Percentiles rank a stretch among this genome's conserved stretches.
These are phyloP conservation scores for Dione vanillae DNA, from an alignment of 2,888 invertebrate species.

Conservation along the genomic window DNA sequence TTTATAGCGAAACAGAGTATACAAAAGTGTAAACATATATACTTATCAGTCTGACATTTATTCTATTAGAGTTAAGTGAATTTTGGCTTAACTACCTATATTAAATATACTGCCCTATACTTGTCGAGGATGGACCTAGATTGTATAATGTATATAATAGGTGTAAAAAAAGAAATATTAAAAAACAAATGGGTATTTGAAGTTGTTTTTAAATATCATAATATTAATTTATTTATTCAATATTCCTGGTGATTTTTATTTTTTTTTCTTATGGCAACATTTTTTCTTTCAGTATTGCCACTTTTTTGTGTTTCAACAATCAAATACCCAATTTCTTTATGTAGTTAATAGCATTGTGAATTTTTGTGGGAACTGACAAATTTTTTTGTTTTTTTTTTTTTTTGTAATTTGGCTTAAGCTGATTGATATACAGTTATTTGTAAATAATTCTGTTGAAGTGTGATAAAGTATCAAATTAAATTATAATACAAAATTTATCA, in stretches of 20 bases:
- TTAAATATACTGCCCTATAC: conserved; percentile 35
- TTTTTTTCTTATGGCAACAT: conserved; percentile 6
- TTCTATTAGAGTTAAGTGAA: conserved; percentile 2
- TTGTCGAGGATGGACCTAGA: conserved; percentile 31
- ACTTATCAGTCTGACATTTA: conserved; percentile 17
- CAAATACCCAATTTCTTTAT: conserved; percentile 6
- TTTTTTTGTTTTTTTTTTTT: neutral
- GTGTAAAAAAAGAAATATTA: neutral
- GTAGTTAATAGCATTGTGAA: neutral
- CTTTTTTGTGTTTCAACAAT: neutral
- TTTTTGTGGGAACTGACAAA: neutral
- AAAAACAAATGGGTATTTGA: conserved; percentile 12
- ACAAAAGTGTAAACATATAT: neutral
- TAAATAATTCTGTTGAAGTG: conserved; percentile 12
- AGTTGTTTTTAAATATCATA: neutral
- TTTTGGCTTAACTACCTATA: conserved; percentile 21
- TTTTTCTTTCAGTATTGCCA: neutral
- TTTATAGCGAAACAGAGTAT: conserved; percentile 16
- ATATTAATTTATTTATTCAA: conserved; percentile 1
- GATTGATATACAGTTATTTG: conserved; percentile 20
- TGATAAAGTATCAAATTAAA: neutral
- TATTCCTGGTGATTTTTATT: neutral
- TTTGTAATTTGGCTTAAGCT: neutral
- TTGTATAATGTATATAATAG: conserved; percentile 14
- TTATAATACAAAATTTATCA: neutral